A percentile compares a stretch with the other conserved stretches of the same genome.
phyloP scores from a whole-genome alignment of 2,888 invertebrate genomes.

The Aelia acuminata region DNA sequence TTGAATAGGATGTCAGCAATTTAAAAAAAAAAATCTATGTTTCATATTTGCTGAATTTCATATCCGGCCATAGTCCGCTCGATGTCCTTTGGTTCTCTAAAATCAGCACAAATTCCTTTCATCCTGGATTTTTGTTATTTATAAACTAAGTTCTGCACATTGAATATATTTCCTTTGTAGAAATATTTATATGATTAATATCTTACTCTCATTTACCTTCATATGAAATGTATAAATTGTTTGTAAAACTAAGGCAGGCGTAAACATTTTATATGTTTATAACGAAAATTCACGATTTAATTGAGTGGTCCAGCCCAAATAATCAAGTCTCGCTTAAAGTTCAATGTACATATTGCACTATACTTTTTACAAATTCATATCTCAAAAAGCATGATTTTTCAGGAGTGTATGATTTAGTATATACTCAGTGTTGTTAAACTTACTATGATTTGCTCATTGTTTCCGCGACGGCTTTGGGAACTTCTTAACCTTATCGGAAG shows the following conservation, averaged over 20 bases:
- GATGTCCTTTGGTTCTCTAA: not conserved
- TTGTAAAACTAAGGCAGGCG: no score
- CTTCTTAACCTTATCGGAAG: not conserved
- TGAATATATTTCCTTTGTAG: not conserved
- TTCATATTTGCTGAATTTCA: not conserved
- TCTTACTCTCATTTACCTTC: no score
- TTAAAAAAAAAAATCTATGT: not conserved
- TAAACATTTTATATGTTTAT: no score
- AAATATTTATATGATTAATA: no score
- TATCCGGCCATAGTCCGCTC: not conserved
- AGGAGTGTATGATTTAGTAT: no score
- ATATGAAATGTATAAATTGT: no score
- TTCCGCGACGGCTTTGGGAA: not conserved
- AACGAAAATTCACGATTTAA: no score
- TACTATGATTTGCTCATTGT: not conserved
- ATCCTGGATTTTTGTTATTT: not conserved
- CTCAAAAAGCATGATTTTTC: no score
- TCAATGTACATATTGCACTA: no score
- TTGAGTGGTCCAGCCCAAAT: no score
- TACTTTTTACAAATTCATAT: no score
- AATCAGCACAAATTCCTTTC: not conserved
- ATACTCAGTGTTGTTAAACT: not conserved
- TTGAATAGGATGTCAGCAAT: not conserved
- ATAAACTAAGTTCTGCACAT: not conserved
- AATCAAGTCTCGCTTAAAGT: no score